These are phyloP conservation scores for Philonicus albiceps DNA, from an alignment of 2,888 invertebrate genomes.

Conservation along the genomic window DNA sequence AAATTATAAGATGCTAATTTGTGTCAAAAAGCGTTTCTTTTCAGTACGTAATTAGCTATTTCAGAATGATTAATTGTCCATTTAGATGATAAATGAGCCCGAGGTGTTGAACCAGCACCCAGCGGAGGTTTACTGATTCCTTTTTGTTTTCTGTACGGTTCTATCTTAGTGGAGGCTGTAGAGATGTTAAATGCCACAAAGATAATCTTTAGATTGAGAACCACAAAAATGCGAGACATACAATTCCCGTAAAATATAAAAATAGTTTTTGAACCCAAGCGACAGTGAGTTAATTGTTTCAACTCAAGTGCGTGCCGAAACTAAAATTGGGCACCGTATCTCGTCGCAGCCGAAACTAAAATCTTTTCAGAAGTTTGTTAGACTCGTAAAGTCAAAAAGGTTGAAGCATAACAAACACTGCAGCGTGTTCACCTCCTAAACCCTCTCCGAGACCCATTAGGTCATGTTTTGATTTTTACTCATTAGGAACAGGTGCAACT, in stretches of 20 bases:
- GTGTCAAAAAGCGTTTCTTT: conserved; percentile 47
- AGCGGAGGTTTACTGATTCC: conserved; percentile 19
- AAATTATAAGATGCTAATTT: conserved; percentile 46
- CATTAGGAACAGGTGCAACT: conserved; percentile 42
- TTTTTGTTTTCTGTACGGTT: background rate
- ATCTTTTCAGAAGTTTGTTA: background rate
- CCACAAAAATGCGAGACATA: background rate
- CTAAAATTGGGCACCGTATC: background rate
- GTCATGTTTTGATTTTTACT: conserved; percentile 32
- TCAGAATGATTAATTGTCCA: conserved; percentile 47
- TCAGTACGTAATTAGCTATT: conserved; percentile 46
- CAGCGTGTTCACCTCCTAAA: background rate
- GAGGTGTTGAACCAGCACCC: conserved; percentile 46
- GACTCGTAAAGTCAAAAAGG: background rate
- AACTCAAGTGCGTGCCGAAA: background rate
- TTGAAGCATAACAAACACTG: background rate
- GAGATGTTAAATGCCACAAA: background rate
- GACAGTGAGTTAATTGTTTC: conserved; percentile 1
- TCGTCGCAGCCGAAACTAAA: background rate
- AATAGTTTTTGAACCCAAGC: conserved; percentile 7
- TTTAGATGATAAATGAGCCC: conserved; percentile 47
- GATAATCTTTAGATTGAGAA: background rate
- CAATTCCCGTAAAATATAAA: background rate
- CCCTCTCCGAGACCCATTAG: background rate
- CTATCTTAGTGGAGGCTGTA: background rate